These are phyloP conservation scores for Oligia strigilis DNA, from an alignment of 2,888 invertebrate genomes.

Conservation along the genomic window DNA sequence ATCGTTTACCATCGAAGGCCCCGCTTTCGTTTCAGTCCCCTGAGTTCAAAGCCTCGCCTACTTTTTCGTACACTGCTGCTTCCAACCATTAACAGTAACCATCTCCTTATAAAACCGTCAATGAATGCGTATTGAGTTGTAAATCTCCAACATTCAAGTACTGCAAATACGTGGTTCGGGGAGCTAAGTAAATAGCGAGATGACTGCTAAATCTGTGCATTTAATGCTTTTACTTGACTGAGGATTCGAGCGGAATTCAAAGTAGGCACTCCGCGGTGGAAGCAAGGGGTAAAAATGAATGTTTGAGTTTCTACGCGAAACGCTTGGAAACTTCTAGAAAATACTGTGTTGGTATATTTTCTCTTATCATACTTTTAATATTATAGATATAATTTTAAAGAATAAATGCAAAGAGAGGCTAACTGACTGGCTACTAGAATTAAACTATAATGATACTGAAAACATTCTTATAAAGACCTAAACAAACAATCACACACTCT, in stretches of 20 bases:
- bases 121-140: slow-evolving; percentile 14
- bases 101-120: slow-evolving; percentile 27
- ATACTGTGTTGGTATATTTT: slow-evolving; percentile 9
- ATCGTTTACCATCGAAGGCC: slow-evolving; percentile 54
- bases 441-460: no score
- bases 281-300: slow-evolving; percentile 35
- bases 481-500: no score
- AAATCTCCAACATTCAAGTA: slow-evolving; percentile 18
- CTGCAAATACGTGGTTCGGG: slow-evolving; percentile 17
- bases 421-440: no score
- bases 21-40: slow-evolving; percentile 39
- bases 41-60: slow-evolving; percentile 1
- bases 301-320: slow-evolving; percentile 18
- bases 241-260: slow-evolving; percentile 52
- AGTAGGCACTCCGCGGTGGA: slow-evolving; percentile 42
- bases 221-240: slow-evolving; percentile 61
- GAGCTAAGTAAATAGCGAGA: slow-evolving; percentile 53
- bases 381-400: no score
- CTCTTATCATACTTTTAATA: not conserved
- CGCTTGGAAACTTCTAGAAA: slow-evolving; percentile 19
- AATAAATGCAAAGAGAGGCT: no score
- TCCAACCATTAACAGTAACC: slow-evolving; percentile 1
- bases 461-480: no score
- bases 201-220: slow-evolving; percentile 59
- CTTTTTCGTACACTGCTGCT: slow-evolving; percentile 21